Base-by-base conservation (phyloP, 2,797 vertebrate species). In the Babyrousa celebensis region DNA sequence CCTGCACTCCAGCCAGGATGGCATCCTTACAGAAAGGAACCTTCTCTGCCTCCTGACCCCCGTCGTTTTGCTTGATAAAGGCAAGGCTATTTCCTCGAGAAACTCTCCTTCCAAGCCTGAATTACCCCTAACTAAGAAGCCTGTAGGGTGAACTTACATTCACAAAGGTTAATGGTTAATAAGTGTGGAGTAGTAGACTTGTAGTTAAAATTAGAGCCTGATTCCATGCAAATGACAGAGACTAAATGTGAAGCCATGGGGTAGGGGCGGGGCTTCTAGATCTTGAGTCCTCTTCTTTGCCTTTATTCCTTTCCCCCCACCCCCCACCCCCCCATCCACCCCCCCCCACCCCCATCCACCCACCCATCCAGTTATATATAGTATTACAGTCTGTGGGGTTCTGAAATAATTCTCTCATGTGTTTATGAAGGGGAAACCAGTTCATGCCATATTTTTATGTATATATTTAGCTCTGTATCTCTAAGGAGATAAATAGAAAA, bases 391-490 rank as follows among this genome's bases (percentile, higher is more conserved):
- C 85, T 87, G 89, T 29, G 43, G 36, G 65, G 27, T 84, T 95
- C 87, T 93, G 75, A 95, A 97, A 93, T 71, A 43, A 95, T 92
- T 91, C 48, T 87, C 32, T 78, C 60, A 0, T 75, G 65, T 91
- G 80, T 85, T 96, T 94, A 48, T 60, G 62, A 95, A 89, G 29
- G 62, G 36, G 78, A 80, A 85, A 87, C 72, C 15, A 17, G 90
- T 78, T 94, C 25, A 14, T 62, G 65, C 52, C 60, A 7, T 89
- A 70, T 90, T 92, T 92, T 68, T 68, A 68, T 18, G 17, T 67
- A 25, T 80, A 85, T 93, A 91, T 65, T 93, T 88, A 94, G 88
- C 83, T 95, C 95, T 96, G 27, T 27, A 91, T 78, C 83, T 96
- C 89, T 84, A 62, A 89, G 93, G 78, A 77, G 91, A 84, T 93